These are phyloP conservation scores for Hippoglossus hippoglossus DNA, from an alignment of 2,797 vertebrate genomes.

Conservation along the genomic window DNA sequence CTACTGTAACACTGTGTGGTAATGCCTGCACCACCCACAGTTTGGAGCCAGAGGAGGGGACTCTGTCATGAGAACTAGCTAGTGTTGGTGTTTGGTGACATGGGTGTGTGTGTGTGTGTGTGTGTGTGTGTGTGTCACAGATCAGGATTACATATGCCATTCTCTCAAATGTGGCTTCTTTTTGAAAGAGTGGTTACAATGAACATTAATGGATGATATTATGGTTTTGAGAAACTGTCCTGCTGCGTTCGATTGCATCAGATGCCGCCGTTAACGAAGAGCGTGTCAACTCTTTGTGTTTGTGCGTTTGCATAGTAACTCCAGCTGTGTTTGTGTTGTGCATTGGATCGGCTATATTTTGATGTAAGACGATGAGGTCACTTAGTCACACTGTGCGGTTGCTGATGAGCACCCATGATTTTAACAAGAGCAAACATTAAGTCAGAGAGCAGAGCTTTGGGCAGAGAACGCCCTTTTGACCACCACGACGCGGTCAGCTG, in stretches of 20 bases:
- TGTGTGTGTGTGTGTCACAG: conserved; percentile 23
- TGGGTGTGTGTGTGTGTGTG: conserved; percentile 41
- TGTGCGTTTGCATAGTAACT: conserved; percentile 63
- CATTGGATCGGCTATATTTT: conserved; percentile 57
- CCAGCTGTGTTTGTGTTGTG: conserved; percentile 70
- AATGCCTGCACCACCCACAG: conserved; percentile 73
- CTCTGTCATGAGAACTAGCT: conserved; percentile 58
- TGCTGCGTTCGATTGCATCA: conserved; percentile 12
- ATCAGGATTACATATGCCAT: conserved; percentile 37
- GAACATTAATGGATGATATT: conserved; percentile 42
- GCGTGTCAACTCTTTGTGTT: conserved; percentile 18
- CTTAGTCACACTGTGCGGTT: conserved; percentile 67
- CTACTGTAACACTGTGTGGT: conserved; percentile 70
- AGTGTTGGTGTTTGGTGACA: conserved; percentile 51
- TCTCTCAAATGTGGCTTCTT: conserved; percentile 43
- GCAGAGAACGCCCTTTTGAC: conserved; percentile 67
- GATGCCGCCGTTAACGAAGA: conserved; percentile 18
- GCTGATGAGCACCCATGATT: conserved; percentile 68
- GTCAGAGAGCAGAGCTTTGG: conserved; percentile 63
- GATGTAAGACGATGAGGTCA: conserved; percentile 71
- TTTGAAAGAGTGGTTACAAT: conserved; percentile 38
- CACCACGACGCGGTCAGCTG: conserved; percentile 59
- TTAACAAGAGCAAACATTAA: conserved; percentile 62
- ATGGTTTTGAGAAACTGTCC: conserved; percentile 20
- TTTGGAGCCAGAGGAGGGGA: conserved; percentile 44